phyloP scores from a whole-genome alignment of 2,888 invertebrate genomes.

The Philereme transversata region DNA sequence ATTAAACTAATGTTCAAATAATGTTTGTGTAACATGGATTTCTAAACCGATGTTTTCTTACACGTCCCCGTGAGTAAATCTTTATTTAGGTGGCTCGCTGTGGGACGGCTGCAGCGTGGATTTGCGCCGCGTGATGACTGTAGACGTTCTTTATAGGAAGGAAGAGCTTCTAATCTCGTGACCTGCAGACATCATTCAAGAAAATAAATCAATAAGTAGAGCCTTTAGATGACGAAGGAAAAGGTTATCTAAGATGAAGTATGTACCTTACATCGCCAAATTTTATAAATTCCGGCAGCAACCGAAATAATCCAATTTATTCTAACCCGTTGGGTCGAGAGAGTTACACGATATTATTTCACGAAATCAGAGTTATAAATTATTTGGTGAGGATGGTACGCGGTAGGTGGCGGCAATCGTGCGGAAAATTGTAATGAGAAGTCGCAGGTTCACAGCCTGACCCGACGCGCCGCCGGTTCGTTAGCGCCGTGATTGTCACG shows the following conservation, averaged over 20 bases:
- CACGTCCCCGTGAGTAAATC: not conserved
- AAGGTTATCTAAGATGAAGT: too few species aligned
- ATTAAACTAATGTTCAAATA: not conserved
- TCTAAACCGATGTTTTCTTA: not conserved
- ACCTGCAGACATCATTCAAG: too few species aligned
- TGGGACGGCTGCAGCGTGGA: too few species aligned
- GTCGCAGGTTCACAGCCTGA: slow-evolving; percentile 6
- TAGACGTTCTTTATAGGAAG: not conserved
- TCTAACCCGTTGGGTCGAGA: slow-evolving; percentile 9
- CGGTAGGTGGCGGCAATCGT: slow-evolving; percentile 10
- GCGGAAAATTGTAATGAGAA: slow-evolving; percentile 17
- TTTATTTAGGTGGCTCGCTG: slow-evolving; percentile 5
- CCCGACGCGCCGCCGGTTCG: not conserved
- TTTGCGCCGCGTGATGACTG: not conserved
- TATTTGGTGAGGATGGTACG: slow-evolving; percentile 10
- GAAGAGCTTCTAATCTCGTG: too few species aligned
- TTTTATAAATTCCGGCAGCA: slow-evolving; percentile 9
- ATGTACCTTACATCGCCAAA: too few species aligned
- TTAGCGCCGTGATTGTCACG: not conserved
- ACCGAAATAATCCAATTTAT: slow-evolving; percentile 17
- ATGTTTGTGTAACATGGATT: slow-evolving; percentile 8
- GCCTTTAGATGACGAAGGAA: too few species aligned
- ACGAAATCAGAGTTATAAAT: slow-evolving; percentile 20
- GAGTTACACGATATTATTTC: slow-evolving; percentile 20
- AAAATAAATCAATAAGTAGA: too few species aligned